Evolutionary conservation across 2,797 vertebrate species (phyloP), one percentile per base, ranked within the genome.

Genomic region (Dryobates pubescens): DNA sequence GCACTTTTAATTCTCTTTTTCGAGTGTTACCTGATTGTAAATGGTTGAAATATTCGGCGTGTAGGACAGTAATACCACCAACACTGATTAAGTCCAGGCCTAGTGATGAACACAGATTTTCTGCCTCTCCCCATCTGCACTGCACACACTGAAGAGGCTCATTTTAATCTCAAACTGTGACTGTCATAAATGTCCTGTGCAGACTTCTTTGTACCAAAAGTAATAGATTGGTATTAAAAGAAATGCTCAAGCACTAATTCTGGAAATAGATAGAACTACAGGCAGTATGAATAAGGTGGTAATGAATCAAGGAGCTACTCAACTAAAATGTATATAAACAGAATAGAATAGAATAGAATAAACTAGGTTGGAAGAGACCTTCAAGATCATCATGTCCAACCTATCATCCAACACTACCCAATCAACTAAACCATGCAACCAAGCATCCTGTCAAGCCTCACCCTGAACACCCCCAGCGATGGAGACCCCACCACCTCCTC

Each of bases 181-280:
- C 65, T 47, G 68, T 47, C 45, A 53, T 38, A 71, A 89, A 71
- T 65, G 59, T 71, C 54, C 79, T 45, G 6, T 64, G 27, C 19
- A 85, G 58, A 34, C 8, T 74, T 81, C 56, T 78, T 61, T 53
- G n/a, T 78, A 53, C 14, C 62, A 61, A 92, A 94, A 88, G 89
- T 19, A 75, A 88, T 74, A 69, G 56, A 85, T 82, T 47, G 81
- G 23, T 26, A 77, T 80, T 82, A 62, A 91, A 91, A 91, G 84
- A 93, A 93, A 88, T 73, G 41, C 45, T 84, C 53, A 90, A 77
- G 47, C 84, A 73, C 54, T 64, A 57, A 29, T 84, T 88, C 64
- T 84, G 51, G 61, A 90, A 90, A 71, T 41, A 90, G 70, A 56
- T 81, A 54, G 61, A 71, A 12, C 38, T 67, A 61, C 0, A 0